phyloP scores from a whole-genome alignment of 2,888 invertebrate species.

The Leptothorax acervorum region DNA sequence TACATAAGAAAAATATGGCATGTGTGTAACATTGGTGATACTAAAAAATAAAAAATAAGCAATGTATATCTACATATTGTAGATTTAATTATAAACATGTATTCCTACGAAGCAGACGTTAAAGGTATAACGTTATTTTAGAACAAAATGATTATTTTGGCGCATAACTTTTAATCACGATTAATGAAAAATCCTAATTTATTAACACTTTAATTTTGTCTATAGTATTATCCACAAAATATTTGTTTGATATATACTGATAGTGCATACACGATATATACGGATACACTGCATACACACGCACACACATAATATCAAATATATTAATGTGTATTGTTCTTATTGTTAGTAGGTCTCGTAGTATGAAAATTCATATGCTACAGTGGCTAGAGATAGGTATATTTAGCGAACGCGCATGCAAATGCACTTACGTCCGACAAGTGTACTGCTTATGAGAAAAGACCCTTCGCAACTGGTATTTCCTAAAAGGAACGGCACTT shows the following conservation, averaged over 20 bases:
- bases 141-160: background rate
- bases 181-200: background rate
- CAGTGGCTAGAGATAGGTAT: background rate
- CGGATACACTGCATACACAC: no score
- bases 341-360: background rate
- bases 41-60: background rate
- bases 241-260: background rate
- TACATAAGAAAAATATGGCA: background rate
- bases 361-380: background rate
- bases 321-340: background rate
- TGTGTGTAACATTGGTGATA: background rate
- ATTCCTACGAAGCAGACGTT: background rate
- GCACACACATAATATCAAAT: no score
- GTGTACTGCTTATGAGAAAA: constrained; percentile 48
- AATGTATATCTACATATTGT: background rate
- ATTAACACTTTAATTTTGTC: background rate
- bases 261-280: background rate
- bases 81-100: background rate
- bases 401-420: background rate
- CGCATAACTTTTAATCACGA: background rate
- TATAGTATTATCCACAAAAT: background rate
- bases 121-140: constrained; percentile 5
- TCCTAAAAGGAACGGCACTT: constrained; percentile 79
- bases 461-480: constrained; percentile 75
- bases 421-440: background rate